Percentiles rank a stretch among this genome's conserved stretches.
phyloP scores from a whole-genome alignment of 2,113 vertebrate species.

The Oxyruncus cristatus region DNA sequence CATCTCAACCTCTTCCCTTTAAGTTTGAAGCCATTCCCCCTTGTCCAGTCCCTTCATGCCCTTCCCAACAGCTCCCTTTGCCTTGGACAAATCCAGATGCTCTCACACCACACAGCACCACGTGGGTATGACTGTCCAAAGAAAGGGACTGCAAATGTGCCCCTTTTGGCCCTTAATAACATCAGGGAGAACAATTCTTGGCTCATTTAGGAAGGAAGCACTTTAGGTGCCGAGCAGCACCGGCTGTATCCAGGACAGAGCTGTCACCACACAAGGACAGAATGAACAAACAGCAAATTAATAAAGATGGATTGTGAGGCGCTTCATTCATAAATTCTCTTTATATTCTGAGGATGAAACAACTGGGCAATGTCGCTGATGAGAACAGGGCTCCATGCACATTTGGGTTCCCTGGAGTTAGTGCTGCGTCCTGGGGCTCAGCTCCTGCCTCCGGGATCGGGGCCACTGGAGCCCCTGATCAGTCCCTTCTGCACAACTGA shows the following conservation, averaged over 20 bases:
- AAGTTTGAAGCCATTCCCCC: neutral
- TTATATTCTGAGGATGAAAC: neutral
- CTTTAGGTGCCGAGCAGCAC: neutral
- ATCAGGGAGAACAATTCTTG: neutral
- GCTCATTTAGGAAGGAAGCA: constrained; percentile 1
- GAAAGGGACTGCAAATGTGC: neutral
- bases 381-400: neutral
- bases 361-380: neutral
- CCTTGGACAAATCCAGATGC: neutral
- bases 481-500: neutral
- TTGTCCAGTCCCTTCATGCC: neutral
- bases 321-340: constrained; percentile 12
- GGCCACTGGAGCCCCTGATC: neutral
- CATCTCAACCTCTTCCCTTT: neutral
- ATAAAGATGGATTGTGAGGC: neutral
- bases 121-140: neutral
- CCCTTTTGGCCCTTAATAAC: neutral
- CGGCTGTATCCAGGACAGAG: neutral
- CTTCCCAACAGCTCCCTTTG: neutral
- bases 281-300: constrained; percentile 40
- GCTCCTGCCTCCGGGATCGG: neutral
- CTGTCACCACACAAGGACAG: neutral
- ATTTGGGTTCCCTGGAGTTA: neutral
- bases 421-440: neutral
- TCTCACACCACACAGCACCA: neutral